Conservation (phyloP, 1,140 invertebrate genomes). For the Mycetomoellerius zeteki region DNA sequence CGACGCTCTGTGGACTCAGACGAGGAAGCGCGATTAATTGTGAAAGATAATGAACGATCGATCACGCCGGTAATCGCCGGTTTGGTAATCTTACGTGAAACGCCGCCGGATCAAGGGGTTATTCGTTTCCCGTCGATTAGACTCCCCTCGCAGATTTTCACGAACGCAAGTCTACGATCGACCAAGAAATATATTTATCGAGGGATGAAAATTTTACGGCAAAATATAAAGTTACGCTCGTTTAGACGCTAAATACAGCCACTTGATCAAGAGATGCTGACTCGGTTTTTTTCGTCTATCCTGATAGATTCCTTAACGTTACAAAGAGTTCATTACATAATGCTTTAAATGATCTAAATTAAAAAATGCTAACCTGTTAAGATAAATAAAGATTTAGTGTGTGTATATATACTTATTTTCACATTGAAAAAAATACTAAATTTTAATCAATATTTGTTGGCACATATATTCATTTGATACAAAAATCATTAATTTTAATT, state of each 20-base stretch:
- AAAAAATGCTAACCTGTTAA: not conserved
- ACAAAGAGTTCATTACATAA: not conserved
- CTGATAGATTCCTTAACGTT: not conserved
- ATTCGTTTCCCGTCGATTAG: conserved; percentile 40
- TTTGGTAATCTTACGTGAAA: conserved; percentile 48
- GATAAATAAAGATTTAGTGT: not conserved
- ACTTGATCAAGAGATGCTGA: not conserved
- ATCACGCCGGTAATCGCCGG: conserved; percentile 31
- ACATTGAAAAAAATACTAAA: too few species aligned
- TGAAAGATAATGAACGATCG: conserved; percentile 49
- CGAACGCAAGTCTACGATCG: not conserved
- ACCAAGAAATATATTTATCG: not conserved
- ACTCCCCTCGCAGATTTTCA: not conserved
- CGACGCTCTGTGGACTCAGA: conserved; percentile 8
- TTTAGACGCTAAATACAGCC: not conserved
- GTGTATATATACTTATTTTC: not conserved
- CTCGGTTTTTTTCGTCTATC: not conserved
- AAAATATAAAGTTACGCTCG: not conserved
- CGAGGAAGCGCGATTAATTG: conserved; percentile 32
- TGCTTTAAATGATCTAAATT: not conserved
- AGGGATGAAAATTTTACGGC: not conserved
- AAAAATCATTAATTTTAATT: too few species aligned
- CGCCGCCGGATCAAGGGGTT: conserved; percentile 28
- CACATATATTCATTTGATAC: too few species aligned
- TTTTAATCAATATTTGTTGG: too few species aligned